Base-by-base conservation (phyloP, 2,113 vertebrate species). In the Aix galericulata region DNA sequence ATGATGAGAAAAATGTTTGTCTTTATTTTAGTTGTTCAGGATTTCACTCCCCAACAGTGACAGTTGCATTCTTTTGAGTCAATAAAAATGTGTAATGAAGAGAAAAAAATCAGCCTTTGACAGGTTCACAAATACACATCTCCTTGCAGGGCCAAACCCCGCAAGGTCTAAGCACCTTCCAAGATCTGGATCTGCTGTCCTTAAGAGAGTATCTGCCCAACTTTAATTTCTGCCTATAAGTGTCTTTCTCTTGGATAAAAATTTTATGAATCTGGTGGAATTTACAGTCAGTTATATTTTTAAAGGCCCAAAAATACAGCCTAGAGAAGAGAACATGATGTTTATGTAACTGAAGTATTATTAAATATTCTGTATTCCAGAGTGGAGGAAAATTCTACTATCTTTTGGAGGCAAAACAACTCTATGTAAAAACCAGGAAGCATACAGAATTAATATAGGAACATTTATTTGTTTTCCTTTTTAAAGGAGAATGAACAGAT, bases 251-350 rank as follows among this genome's bases (percentile, higher is more conserved):
- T 86, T 92, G 86, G 86, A 82, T 94, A 79, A 95, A 92, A 91
- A 72, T 95, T 69, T 62, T 96, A 86, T 76, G 82, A 72, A 90
- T 91, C 88, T 89, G 82, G 72, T 77, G 74, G 64, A 94, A 91
- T 89, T 94, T 95, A 76, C 78, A 38, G 83, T 85, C 76, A 84
- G n/a, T 95, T 97, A 73, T 97, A 96, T 90, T 96, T 97, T 95
- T 85, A 78, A 91, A 77, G 96, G 71, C 67, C 88, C 56, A 87
- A 83, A 90, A 93, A 91, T 94, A 32, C 95, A 97, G 64, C 86
- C 85, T 96, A 72, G 38, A 88, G 56, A 78, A 73, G 91, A 96
- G 78, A 84, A 92, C 82, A 78, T 93, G 78, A 72, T 93, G 89
- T 94, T 93, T 89, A 94, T 83, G 56, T 75, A 93, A 92, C 69